Conservation (phyloP, 2,113 vertebrate species). For the Sclerurus mexicanus region DNA sequence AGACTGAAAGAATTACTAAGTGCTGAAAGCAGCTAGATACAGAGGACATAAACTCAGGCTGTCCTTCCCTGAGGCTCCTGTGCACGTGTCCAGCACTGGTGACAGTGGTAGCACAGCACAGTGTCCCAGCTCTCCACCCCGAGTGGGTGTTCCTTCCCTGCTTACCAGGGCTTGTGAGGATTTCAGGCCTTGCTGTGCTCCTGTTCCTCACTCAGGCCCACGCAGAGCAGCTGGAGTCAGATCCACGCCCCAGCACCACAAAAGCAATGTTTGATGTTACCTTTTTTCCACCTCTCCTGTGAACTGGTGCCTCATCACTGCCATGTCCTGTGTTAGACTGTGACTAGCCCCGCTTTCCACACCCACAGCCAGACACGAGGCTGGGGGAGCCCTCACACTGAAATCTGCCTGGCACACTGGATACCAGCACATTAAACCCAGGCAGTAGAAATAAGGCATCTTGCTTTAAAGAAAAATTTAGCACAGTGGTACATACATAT, state of each 20-base stretch:
- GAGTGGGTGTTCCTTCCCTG: not conserved
- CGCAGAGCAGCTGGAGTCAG: not conserved
- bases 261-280: not conserved
- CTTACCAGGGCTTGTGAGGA: not conserved
- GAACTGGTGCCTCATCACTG: not conserved
- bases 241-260: too few relatives aligned
- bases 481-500: not conserved
- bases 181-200: not conserved
- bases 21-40: not conserved
- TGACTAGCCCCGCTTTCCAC: too few relatives aligned
- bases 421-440: not conserved
- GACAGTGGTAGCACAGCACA: not conserved
- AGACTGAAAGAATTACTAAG: not conserved
- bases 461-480: not conserved
- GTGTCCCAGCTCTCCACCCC: not conserved
- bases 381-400: not conserved
- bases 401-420: too few relatives aligned
- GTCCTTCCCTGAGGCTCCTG: not conserved
- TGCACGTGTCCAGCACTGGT: not conserved
- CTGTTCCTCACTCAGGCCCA: accelerated
- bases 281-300: not conserved
- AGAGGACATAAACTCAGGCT: not conserved
- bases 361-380: not conserved
- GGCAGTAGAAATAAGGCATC: not conserved
- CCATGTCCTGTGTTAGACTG: not conserved